Conservation (phyloP, 1,140 invertebrate genomes). For the Manduca sexta region DNA sequence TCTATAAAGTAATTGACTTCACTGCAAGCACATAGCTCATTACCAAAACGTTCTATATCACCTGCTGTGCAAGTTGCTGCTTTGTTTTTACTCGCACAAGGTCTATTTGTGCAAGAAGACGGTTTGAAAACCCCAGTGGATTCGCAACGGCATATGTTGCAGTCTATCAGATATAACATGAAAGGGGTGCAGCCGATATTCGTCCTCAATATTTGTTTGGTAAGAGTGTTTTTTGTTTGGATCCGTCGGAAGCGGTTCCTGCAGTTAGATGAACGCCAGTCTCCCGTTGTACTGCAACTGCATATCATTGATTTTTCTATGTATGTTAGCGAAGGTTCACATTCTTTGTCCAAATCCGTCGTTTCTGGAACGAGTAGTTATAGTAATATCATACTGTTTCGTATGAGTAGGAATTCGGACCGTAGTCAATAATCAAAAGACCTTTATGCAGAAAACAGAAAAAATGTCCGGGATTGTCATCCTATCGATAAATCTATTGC, state of each 20-base stretch:
- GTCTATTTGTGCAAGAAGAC: constrained; percentile 27
- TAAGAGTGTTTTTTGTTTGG: neutral
- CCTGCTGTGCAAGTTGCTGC: constrained; percentile 26
- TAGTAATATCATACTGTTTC: no score
- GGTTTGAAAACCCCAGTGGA: constrained; percentile 13
- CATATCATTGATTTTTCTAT: constrained; percentile 20
- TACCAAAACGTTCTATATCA: constrained; percentile 23
- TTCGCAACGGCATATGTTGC: constrained; percentile 37
- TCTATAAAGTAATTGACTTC: constrained; percentile 35
- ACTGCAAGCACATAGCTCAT: constrained; percentile 35
- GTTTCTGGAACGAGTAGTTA: constrained; percentile 17
- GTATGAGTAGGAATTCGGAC: no score
- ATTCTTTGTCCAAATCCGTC: constrained; percentile 14
- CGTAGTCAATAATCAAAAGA: no score
- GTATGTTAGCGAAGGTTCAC: constrained; percentile 25
- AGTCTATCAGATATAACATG: constrained; percentile 27
- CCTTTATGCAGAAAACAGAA: no score
- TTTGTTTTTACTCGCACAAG: constrained; percentile 26
- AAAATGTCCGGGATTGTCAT: no score
- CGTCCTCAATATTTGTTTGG: constrained; percentile 6
- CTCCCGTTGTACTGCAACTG: constrained; percentile 26
- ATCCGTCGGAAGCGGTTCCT: constrained; percentile 18
- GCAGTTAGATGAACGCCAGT: constrained; percentile 37
- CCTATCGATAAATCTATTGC: no score
- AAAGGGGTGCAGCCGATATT: constrained; percentile 25